Conservation (phyloP, 2,797 vertebrate species). For the Pseudotriccus pelzelni region DNA sequence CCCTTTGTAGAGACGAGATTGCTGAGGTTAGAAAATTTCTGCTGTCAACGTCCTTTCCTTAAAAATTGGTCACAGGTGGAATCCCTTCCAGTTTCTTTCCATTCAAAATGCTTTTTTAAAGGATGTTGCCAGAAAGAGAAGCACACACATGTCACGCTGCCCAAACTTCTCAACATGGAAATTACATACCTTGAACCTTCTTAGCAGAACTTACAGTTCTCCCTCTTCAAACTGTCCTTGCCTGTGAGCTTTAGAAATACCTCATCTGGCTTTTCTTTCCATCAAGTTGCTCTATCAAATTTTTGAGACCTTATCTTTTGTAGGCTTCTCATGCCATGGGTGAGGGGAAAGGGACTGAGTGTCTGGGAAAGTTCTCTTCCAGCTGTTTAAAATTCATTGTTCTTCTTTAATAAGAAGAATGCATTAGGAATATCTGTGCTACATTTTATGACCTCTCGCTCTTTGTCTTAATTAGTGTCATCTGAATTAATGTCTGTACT, state of each 20-base stretch:
- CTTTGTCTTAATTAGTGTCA: neutral
- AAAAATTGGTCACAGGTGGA: neutral
- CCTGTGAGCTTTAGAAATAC: neutral
- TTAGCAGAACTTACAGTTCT: neutral
- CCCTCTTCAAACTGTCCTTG: neutral
- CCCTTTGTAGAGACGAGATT: neutral
- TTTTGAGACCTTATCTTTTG: accelerated
- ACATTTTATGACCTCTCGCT: neutral
- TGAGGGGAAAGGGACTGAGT: neutral
- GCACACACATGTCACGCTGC: neutral
- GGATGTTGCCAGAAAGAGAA: neutral
- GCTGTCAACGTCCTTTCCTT: neutral
- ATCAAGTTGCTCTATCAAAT: neutral
- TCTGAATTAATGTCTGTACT: neutral
- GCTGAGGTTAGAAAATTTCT: neutral
- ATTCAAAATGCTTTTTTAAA: neutral
- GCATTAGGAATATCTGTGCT: neutral
- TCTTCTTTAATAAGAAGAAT: neutral
- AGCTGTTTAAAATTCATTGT: neutral
- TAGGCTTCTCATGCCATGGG: neutral
- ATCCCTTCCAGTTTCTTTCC: neutral
- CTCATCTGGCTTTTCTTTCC: neutral
- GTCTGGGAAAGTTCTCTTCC: neutral
- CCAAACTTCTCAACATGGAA: neutral
- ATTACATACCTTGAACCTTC: neutral